These are phyloP conservation scores for Cryptotis parvus DNA, from an alignment of 2,113 vertebrate species.

Conservation along the genomic window DNA sequence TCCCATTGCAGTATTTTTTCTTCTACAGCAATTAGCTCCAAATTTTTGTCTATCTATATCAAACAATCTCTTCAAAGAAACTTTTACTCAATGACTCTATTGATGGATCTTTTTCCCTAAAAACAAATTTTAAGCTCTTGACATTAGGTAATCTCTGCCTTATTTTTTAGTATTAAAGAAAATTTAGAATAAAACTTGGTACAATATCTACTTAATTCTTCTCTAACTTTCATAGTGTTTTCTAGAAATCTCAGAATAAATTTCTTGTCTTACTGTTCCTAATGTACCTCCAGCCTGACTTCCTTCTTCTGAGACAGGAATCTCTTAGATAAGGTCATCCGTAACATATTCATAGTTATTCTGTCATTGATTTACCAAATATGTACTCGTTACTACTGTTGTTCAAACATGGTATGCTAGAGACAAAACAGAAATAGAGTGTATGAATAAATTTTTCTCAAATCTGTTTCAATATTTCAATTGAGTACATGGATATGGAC, in stretches of 20 bases:
- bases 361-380: not conserved
- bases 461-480: not conserved
- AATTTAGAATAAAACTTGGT: not conserved
- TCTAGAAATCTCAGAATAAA: not conserved
- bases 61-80: not conserved
- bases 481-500: not conserved
- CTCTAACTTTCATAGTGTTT: not conserved
- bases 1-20: not conserved
- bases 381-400: not conserved
- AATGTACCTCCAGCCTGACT: not conserved
- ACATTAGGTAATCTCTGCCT: not conserved
- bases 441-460: not conserved
- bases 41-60: not conserved
- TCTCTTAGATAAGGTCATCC: not conserved
- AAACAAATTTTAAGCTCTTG: not conserved
- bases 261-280: not conserved
- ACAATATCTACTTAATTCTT: not conserved
- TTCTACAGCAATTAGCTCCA: not conserved
- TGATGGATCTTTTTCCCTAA: not conserved
- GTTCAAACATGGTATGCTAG: accelerated
- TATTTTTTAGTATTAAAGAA: not conserved
- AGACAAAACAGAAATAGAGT: not conserved
- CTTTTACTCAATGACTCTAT: not conserved
- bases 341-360: not conserved
- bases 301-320: not conserved